A percentile compares a stretch with the other conserved stretches of the same genome.
These are phyloP conservation scores for Shinisaurus crocodilurus DNA, from an alignment of 2,113 vertebrate species.

Conservation along the genomic window DNA sequence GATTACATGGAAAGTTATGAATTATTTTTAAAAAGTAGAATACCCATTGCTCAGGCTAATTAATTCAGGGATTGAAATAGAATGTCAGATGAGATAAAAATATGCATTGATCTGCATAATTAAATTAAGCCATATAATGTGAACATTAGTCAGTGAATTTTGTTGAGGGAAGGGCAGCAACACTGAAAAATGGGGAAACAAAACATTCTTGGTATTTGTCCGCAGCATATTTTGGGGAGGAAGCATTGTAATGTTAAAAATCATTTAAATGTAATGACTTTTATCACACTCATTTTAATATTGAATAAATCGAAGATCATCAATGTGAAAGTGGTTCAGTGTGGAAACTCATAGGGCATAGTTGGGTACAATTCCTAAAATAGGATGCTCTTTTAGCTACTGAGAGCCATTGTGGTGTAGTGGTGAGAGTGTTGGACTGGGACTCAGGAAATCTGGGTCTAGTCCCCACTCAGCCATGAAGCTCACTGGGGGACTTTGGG, in stretches of 20 bases:
- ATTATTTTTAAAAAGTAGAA: slow-evolving; percentile 2
- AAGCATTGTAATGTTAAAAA: not conserved
- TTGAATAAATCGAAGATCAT: not conserved
- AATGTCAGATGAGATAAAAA: slow-evolving; percentile 21
- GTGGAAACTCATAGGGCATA: not conserved
- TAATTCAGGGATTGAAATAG: slow-evolving; percentile 17
- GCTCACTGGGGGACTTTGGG: no score
- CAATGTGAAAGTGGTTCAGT: no score
- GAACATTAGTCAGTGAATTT: slow-evolving; percentile 18
- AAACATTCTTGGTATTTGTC: not conserved
- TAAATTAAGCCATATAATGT: slow-evolving; percentile 17
- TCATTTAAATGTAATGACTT: not conserved
- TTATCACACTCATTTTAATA: not conserved
- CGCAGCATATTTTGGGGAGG: not conserved
- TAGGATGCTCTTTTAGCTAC: not conserved
- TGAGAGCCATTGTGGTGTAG: no score
- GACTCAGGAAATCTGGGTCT: no score
- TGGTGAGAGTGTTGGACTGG: no score
- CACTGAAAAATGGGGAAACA: not conserved
- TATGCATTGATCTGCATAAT: slow-evolving; percentile 23
- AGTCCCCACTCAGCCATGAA: no score
- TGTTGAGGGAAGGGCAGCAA: not conserved
- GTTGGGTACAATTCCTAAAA: not conserved
- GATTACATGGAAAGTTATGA: slow-evolving; percentile 7
- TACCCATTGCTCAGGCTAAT: slow-evolving; percentile 7